Evolutionary conservation across 2,113 vertebrate species (phyloP), one percentile per base, ranked within the genome.

Genomic region (Hippoglossus stenolepis): DNA sequence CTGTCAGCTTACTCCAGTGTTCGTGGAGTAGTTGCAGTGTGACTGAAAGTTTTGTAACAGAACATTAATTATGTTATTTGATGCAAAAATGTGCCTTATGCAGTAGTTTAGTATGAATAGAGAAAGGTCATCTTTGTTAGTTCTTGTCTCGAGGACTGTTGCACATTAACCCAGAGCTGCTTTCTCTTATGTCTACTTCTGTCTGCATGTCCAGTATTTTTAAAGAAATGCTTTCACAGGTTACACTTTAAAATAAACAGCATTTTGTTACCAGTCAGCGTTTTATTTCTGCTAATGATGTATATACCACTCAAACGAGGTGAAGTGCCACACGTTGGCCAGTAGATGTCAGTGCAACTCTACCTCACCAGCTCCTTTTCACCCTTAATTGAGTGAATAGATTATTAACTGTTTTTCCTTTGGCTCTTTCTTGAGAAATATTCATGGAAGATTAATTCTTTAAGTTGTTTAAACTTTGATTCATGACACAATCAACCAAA

Each of bases 31-130:
- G 47, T 67, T 85, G 45, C n/a, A 68, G 18, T 31, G 5, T 31
- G 31, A 31, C 31, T 31, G 31, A 31, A 31, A 43, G 26, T 88
- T 23, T 90, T 77, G 76, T 28, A 47, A 18, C 24, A 43, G 51
- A 77, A 49, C 23, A 21, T 73, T 60, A 66, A 17, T 38, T 17
- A 35, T 73, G 15, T 40, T 58, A 40, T 80, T 67, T 71, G 5
- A 82, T 82, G 78, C 56, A 72, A 81, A 82, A 4, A 83, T 15
- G 89, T 92, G 89, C 87, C 90, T 92, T 90, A 87, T 79, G 75
- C 74, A 76, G 47, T 69, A 65, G 24, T 12, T 31, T 59, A 73
- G 28, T 65, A 49, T 65, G 14, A 60, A 67, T 64, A 26, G 68
- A 65, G 21, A 68, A 75, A 28, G 51, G 65, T 40, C 53, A 24